phyloP scores from a whole-genome alignment of 1,140 invertebrate genomes.

The Physella acuta region DNA sequence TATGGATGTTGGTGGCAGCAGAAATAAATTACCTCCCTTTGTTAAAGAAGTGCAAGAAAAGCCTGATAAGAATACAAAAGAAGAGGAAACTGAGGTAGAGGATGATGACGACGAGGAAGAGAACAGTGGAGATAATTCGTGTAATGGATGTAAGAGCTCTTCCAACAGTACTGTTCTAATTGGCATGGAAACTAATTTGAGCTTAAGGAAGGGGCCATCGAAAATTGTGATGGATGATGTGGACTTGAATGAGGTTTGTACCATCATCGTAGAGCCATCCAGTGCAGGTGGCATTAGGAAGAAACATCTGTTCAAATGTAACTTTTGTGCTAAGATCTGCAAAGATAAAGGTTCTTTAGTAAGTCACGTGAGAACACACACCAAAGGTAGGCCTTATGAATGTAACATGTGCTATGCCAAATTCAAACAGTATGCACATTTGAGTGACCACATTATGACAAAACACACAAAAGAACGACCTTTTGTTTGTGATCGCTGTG shows the following conservation, averaged over 20 bases:
- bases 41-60: background rate
- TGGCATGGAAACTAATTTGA: constrained; percentile 1
- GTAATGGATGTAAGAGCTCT: background rate
- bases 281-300: constrained; percentile 18
- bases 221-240: constrained; percentile 24
- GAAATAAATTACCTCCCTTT: background rate
- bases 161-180: constrained; percentile 4
- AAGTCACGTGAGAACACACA: constrained; percentile 18
- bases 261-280: constrained; percentile 16
- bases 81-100: background rate
- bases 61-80: background rate
- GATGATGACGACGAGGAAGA: constrained; percentile 6
- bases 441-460: constrained; percentile 19
- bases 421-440: constrained; percentile 24
- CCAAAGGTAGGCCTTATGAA: constrained; percentile 22
- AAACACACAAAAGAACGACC: constrained; percentile 22
- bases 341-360: constrained; percentile 20
- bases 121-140: background rate
- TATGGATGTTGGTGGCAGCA: constrained; percentile 1
- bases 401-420: constrained; percentile 12
- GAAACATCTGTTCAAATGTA: constrained; percentile 19
- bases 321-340: constrained; percentile 17
- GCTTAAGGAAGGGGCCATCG: constrained; percentile 12
- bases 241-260: constrained; percentile 9
- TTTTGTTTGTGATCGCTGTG: constrained; percentile 22